Conservation (phyloP, 92 coral and sea anemone genomes). For the Epizoanthus scotinus region DNA sequence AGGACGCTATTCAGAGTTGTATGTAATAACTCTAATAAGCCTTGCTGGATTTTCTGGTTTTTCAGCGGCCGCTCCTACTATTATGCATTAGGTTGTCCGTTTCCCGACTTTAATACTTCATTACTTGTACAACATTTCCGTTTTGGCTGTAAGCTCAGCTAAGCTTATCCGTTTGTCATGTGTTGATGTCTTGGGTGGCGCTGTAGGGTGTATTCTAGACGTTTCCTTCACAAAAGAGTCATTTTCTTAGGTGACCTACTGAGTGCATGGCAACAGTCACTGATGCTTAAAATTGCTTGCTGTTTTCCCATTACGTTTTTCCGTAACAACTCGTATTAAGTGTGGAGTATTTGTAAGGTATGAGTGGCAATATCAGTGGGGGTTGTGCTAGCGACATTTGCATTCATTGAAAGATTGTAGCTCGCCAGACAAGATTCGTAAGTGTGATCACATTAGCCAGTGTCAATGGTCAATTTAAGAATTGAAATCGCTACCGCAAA, state of each 20-base stretch:
- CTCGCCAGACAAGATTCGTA: not conserved
- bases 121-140: not conserved
- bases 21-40: no score
- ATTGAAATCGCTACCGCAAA: conserved; percentile 34
- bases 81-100: not conserved
- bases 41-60: no score
- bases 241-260: not conserved
- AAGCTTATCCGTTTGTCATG: not conserved
- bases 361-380: not conserved
- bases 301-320: not conserved
- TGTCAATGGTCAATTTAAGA: conserved; percentile 33
- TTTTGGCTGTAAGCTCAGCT: not conserved
- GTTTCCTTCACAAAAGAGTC: conserved; percentile 11
- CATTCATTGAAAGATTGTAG: not conserved
- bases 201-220: conserved; percentile 6
- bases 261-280: not conserved
- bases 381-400: not conserved
- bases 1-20: no score
- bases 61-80: no score
- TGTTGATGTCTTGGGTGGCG: conserved; percentile 10
- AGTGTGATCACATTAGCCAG: not conserved
- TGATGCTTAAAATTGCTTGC: not conserved
- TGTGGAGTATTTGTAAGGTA: conserved; percentile 24
- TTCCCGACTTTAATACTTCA: not conserved
- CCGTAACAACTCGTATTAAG: not conserved